Evolutionary conservation across 2,888 invertebrate genomes (phyloP), one percentile per base, ranked within the genome.

Genomic region (Tenthredo distinguenda): DNA sequence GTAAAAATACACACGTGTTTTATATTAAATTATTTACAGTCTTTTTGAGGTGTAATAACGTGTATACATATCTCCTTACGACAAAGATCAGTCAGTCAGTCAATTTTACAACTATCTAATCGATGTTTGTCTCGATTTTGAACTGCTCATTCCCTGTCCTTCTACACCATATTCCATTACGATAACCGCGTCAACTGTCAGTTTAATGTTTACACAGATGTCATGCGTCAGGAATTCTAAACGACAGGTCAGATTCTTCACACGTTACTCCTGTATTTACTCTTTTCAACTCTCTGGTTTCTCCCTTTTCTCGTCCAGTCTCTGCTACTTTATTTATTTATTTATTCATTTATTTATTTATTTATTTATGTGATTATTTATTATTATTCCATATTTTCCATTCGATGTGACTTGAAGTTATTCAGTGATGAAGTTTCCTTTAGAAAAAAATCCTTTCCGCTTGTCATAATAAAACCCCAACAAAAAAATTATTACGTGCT

Each of bases 151-250:
- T 50, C 10, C 40, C 15, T 77, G 18, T 50, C 26, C 50, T 7
- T 50, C 12, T 26, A 55, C 21, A 55, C 47, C 50, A 77, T 34
- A 31, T 77, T 18, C 18, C 50, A 31, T 77, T 47, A 77, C n/a
- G 76, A 77, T 77, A 77, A 77, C 47, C 34, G n/a, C 50, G 50
- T 50, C 50, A 55, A 55, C 76, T 50, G 76, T 26, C 50, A 15
- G 72, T 79, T 58, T 21, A 55, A 79, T 62, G 62, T 79, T 79
- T 79, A 79, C 62, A 79, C 79, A 79, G 62, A 55, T 58, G 79
- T 62, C 62, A 74, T 74, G 72, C 3, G n/a, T 10, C n/a, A 62
- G 26, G 40, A 62, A 58, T 79, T 79, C 58, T 79, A 37, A 79
- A 58, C 55, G 58, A 79, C 62, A 79, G 58, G 62, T 79, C 37